Percentiles rank a stretch among this genome's conserved stretches.
Conservation (phyloP, 2,888 invertebrate genomes). For the Tenthredo scrophulariae region DNA sequence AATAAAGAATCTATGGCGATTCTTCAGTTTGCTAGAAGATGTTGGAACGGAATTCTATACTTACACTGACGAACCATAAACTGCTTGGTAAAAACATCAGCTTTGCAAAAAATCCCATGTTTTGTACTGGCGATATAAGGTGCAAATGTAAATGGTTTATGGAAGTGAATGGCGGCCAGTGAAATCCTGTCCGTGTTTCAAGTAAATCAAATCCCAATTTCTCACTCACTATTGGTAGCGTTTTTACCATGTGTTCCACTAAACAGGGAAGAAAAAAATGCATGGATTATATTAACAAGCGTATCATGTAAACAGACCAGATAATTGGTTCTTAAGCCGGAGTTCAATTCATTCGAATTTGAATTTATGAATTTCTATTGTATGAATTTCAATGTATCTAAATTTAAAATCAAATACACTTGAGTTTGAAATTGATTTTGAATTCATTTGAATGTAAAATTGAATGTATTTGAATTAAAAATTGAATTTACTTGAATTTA, state of each 20-base stretch:
- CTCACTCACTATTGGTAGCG: conserved; percentile 79
- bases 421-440: not conserved
- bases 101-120: conserved; percentile 85
- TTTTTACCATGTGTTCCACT: conserved; percentile 86
- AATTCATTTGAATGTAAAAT: not conserved
- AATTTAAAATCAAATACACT: not conserved
- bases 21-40: too few relatives aligned
- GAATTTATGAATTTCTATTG: not conserved
- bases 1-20: not conserved
- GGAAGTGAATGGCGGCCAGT: conserved; percentile 94
- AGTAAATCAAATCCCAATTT: conserved; percentile 78
- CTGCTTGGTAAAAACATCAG: conserved; percentile 87
- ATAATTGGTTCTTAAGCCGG: not conserved
- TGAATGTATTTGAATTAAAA: not conserved
- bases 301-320: not conserved
- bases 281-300: conserved; percentile 32
- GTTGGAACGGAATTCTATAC: conserved; percentile 67
- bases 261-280: conserved; percentile 61
- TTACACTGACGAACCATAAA: conserved; percentile 92
- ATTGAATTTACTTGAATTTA: not conserved
- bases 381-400: not conserved
- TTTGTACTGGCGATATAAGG: conserved; percentile 88
- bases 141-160: conserved; percentile 93
- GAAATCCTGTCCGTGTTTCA: conserved; percentile 86
- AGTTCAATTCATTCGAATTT: conserved; percentile 1